Percentiles rank a stretch among this genome's conserved stretches.
Conservation (phyloP, 2,113 vertebrate species). For the Mohoua ochrocephala region DNA sequence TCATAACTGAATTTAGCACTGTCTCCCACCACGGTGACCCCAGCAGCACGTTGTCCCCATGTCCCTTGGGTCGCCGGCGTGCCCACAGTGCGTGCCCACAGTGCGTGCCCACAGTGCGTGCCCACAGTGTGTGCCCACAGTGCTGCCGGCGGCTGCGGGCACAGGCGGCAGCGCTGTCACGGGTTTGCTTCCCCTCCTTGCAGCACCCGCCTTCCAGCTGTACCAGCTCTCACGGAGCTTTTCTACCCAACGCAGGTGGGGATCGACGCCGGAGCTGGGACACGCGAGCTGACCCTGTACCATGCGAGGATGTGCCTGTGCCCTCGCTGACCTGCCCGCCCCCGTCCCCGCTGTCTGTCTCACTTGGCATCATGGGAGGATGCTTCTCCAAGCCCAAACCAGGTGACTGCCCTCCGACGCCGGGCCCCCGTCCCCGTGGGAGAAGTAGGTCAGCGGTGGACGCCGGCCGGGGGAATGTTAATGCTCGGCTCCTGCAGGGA, state of each 20-base stretch:
- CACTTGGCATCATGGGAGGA: slow-evolving; percentile 82
- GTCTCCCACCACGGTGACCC: background rate
- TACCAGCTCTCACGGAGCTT: background rate
- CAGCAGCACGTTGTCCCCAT: fast-evolving
- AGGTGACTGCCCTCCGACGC: slow-evolving; percentile 74
- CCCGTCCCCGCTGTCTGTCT: background rate
- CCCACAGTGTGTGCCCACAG: fast-evolving
- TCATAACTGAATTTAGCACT: fast-evolving
- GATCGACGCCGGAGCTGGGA: background rate
- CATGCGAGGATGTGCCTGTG: background rate
- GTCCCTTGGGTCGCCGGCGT: fast-evolving
- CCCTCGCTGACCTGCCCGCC: background rate
- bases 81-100: fast-evolving
- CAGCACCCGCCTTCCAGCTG: fast-evolving
- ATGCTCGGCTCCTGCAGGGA: slow-evolving; percentile 64
- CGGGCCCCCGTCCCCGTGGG: background rate
- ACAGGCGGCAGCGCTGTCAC: background rate
- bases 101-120: background rate
- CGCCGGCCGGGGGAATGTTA: slow-evolving; percentile 68
- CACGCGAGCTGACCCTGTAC: background rate
- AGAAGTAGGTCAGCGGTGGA: slow-evolving; percentile 55
- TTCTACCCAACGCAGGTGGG: background rate
- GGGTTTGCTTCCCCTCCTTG: background rate
- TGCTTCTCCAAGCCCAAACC: slow-evolving; percentile 98
- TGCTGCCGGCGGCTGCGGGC: background rate